A percentile compares a stretch with the other conserved stretches of the same genome.
These are phyloP conservation scores for Scaptomyza parva DNA, from an alignment of 2,888 invertebrate genomes.

Conservation along the genomic window DNA sequence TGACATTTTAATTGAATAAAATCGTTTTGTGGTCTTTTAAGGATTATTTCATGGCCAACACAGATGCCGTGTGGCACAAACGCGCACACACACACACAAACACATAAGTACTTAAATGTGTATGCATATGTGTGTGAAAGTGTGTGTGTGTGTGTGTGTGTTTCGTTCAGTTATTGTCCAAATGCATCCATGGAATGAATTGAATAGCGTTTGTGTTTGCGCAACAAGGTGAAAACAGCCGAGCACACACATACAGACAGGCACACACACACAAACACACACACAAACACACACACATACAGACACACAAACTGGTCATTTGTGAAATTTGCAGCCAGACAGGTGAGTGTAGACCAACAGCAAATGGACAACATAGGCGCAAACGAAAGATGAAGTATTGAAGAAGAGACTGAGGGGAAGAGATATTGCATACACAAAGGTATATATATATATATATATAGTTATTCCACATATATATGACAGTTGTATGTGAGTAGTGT, in stretches of 20 bases:
- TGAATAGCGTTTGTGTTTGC: conserved; percentile 73
- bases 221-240: conserved; percentile 73
- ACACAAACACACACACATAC: not conserved
- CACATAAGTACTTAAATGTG: conserved; percentile 17
- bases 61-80: conserved; percentile 44
- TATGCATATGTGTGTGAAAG: not conserved
- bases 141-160: conserved; percentile 18
- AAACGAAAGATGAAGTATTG: not conserved
- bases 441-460: conserved; percentile 22
- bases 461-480: not conserved
- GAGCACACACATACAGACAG: not conserved
- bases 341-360: conserved; percentile 5
- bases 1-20: conserved; percentile 80
- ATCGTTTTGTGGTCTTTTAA: conserved; percentile 80
- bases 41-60: conserved; percentile 78
- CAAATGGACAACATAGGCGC: not conserved
- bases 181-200: conserved; percentile 74
- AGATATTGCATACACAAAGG: conserved; percentile 33
- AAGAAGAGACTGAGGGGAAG: not conserved
- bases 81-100: conserved; percentile 8
- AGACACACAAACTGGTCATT: conserved; percentile 33
- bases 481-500: too few relatives aligned
- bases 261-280: not conserved
- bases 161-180: conserved; percentile 51
- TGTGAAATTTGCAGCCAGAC: conserved; percentile 35